Evolutionary conservation across 1,140 invertebrate genomes (phyloP), one percentile per base, ranked within the genome.

Genomic region (Aphaenogaster ashmeadi): DNA sequence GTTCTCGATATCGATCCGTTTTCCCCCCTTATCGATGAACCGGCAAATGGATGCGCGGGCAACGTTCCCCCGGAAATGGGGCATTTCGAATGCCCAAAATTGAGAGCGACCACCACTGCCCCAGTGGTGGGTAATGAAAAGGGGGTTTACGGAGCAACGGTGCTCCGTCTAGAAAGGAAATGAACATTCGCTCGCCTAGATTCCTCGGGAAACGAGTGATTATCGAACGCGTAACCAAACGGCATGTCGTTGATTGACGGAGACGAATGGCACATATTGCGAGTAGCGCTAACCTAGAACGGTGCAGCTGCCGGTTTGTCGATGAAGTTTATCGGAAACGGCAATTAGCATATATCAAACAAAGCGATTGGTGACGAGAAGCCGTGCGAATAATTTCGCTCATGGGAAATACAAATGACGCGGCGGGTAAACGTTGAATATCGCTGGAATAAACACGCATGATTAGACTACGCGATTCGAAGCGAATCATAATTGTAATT

Each of bases 131-230:
- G 27, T 33, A 60, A 52, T 36, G 27, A 79, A 86, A 74, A 66
- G 60, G 77, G 64, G 83, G 71, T 81, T 81, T 72, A 72, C 66
- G 66, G 50, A 71, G 56, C 41, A 58, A 44, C 38, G 41, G 8
- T 8, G 13, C 21, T 58, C 18, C 71, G 71, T 89, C 62, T 72
- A 87, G 88, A 44, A 56, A 90, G 89, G 89, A 90, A 90, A 90
- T 90, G 89, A 87, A 87, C 89, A 84, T 87, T 90, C 89, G 62
- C 79, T 90, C 74, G 88, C 64, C 52, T 87, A 87, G 85, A 84
- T 87, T 90, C 52, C 21, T 69, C 79, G 58, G 89, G 88, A 89
- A 90, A 90, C 86, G 88, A 90, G 72, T 62, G 89, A 90, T 90
- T 90, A 90, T 90, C 54, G 79, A 75, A 84, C 72, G 64, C 89